Percentiles rank a stretch among this genome's conserved stretches.
Evolutionary conservation across 2,113 vertebrate genomes (phyloP).

Genomic region (Illadopsis cleaveri): DNA sequence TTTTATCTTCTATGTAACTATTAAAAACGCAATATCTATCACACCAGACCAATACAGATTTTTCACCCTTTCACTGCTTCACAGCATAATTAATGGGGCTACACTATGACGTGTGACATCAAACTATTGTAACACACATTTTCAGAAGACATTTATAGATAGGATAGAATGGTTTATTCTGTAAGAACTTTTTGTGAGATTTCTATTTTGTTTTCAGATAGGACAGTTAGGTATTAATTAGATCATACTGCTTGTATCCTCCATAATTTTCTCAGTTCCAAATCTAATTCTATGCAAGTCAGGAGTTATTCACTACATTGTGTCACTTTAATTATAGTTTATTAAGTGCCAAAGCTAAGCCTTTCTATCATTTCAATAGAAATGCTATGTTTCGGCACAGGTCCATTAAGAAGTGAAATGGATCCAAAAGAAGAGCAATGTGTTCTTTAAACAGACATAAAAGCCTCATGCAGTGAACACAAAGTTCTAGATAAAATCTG

Average conservation of each 20-base stretch:
- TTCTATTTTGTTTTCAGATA: background rate
- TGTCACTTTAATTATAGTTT: background rate
- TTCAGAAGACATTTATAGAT: background rate
- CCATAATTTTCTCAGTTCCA: background rate
- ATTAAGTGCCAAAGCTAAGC: background rate
- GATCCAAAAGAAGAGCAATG: background rate
- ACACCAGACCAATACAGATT: background rate
- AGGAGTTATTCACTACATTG: background rate
- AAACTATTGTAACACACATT: background rate
- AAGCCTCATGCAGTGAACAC: background rate
- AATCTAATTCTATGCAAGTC: background rate
- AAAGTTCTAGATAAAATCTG: background rate
- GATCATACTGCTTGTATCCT: background rate
- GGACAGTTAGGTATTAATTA: background rate
- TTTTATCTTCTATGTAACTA: background rate
- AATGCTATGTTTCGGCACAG: background rate
- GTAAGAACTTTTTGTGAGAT: fast-evolving
- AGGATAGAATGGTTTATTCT: background rate
- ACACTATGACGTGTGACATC: background rate
- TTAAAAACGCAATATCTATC: background rate
- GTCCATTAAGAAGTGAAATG: background rate
- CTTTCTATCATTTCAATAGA: background rate
- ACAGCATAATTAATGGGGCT: background rate
- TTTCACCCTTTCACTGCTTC: background rate
- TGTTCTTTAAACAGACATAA: background rate